Percentiles rank a stretch among this genome's conserved stretches.
Conservation (phyloP, 1,140 invertebrate species). For the Drosophila saltans region DNA sequence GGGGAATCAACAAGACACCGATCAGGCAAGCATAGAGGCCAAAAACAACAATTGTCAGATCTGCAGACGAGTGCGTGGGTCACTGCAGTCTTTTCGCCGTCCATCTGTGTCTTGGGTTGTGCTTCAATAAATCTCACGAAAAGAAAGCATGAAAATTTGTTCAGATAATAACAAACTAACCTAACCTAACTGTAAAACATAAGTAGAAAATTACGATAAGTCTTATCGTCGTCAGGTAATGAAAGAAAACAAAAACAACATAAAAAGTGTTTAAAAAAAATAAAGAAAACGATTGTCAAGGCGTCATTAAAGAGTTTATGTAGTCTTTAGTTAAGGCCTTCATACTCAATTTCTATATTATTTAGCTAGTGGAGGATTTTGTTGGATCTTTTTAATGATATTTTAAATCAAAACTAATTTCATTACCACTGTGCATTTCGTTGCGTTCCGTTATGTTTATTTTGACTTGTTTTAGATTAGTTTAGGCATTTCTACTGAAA, state of each 20-base stretch:
- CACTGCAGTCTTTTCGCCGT: not conserved
- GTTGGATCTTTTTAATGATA: not conserved
- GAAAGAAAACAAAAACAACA: not conserved
- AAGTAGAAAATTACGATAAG: constrained; percentile 27
- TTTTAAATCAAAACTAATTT: not conserved
- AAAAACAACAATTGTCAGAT: constrained; percentile 4
- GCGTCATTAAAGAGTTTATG: constrained; percentile 4
- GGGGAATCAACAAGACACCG: constrained; percentile 15
- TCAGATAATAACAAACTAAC: constrained; percentile 49
- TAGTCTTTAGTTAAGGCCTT: not conserved
- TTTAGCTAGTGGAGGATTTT: not conserved
- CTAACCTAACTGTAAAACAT: constrained; percentile 53
- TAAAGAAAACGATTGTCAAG: not conserved
- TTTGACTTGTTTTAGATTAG: too few species aligned
- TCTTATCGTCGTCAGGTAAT: constrained; percentile 22
- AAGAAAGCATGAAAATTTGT: constrained; percentile 14
- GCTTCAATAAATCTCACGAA: constrained; percentile 3
- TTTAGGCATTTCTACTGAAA: too few species aligned
- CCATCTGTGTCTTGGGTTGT: not conserved
- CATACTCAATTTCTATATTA: not conserved
- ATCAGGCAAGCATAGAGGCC: constrained; percentile 11
- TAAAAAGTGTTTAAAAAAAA: not conserved
- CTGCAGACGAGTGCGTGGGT: not conserved
- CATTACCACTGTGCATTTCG: not conserved
- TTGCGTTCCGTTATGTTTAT: too few species aligned